Conservation (phyloP, 2,797 vertebrate species). For the Poecilia picta region DNA sequence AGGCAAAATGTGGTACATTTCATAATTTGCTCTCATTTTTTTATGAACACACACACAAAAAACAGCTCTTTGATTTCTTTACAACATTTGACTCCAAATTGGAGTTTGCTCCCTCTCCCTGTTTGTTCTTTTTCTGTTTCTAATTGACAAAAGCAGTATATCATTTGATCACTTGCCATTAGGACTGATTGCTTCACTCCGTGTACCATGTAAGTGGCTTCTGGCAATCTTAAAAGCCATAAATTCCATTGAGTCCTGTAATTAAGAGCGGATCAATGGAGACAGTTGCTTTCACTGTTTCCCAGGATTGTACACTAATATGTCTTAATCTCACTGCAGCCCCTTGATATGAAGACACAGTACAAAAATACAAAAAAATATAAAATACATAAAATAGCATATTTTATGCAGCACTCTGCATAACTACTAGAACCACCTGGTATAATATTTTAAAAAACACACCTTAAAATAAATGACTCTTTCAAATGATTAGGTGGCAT, state of each 20-base stretch:
- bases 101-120: conserved; percentile 36
- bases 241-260: conserved; percentile 71
- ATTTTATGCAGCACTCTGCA: not conserved
- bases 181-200: conserved; percentile 70
- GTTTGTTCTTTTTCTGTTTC: conserved; percentile 45
- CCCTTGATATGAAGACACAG: conserved; percentile 21
- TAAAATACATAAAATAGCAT: not conserved
- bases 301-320: conserved; percentile 21
- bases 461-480: not conserved
- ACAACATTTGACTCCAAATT: conserved; percentile 32
- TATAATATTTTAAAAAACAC: not conserved
- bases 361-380: not conserved
- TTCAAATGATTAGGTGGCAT: not conserved
- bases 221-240: conserved; percentile 60
- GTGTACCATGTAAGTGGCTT: conserved; percentile 57
- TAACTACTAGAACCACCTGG: not conserved
- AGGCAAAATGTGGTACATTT: conserved; percentile 23
- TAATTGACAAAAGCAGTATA: conserved; percentile 52
- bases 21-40: not conserved
- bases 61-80: conserved; percentile 38
- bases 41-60: not conserved
- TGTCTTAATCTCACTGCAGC: conserved; percentile 21
- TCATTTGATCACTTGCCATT: conserved; percentile 66
- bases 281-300: conserved; percentile 57
- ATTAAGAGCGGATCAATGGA: conserved; percentile 76